These are phyloP conservation scores for Pseudoips prasinana DNA, from an alignment of 2,888 invertebrate species.

Conservation along the genomic window DNA sequence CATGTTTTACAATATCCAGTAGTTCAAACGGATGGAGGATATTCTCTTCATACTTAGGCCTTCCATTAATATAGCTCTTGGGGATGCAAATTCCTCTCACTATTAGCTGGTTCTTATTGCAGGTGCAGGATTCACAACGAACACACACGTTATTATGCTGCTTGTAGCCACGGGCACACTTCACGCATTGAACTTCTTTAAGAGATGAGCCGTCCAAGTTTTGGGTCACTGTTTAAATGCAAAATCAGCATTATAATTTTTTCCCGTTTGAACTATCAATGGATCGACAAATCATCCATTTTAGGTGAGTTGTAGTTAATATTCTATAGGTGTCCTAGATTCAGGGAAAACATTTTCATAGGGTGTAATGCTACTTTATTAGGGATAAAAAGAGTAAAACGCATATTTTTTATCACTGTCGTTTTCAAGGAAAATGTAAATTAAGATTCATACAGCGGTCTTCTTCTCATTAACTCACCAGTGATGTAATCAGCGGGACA, in stretches of 20 bases:
- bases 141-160: constrained; percentile 49
- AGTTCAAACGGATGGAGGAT: constrained; percentile 50
- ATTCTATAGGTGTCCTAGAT: too few species aligned
- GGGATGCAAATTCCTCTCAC: constrained; percentile 58
- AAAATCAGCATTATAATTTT: not conserved
- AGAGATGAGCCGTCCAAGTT: constrained; percentile 65
- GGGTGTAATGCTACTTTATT: too few species aligned
- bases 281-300: too few species aligned
- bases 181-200: constrained; percentile 68
- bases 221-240: constrained; percentile 65
- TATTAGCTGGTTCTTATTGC: constrained; percentile 47
- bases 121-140: constrained; percentile 56
- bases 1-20: constrained; percentile 59
- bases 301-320: too few species aligned
- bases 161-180: constrained; percentile 62
- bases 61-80: constrained; percentile 48
- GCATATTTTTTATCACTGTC: too few species aligned
- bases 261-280: too few species aligned
- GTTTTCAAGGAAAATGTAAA: too few species aligned
- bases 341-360: too few species aligned
- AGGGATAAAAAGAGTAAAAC: too few species aligned
- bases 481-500: constrained; percentile 67
- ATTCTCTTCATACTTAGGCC: constrained; percentile 59
- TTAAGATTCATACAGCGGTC: too few species aligned
- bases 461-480: too few species aligned